Conservation (phyloP, 2,113 vertebrate species). For the Cyphomyrus plagiostoma region DNA sequence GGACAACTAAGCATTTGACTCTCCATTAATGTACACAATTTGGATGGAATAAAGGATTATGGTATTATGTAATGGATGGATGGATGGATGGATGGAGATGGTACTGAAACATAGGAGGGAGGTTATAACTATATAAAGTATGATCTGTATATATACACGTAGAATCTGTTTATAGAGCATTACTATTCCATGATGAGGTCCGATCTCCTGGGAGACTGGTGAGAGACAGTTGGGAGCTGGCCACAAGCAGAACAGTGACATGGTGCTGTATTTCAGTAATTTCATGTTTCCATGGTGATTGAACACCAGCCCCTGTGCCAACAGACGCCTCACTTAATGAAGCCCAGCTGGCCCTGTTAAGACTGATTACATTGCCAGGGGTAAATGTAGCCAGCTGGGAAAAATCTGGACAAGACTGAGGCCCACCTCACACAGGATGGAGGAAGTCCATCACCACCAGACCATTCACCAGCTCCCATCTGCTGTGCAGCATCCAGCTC, state of each 20-base stretch:
- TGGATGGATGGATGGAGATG: background rate
- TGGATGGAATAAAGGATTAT: too few relatives aligned
- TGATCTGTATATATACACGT: background rate
- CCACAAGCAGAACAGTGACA: background rate
- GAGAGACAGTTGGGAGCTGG: background rate
- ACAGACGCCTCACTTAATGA: conserved; percentile 8
- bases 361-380: conserved; percentile 12
- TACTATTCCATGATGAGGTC: background rate
- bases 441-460: background rate
- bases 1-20: background rate
- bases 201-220: background rate
- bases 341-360: conserved; percentile 13
- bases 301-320: conserved; percentile 10
- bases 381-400: conserved; percentile 12
- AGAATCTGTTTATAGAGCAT: background rate
- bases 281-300: conserved; percentile 6
- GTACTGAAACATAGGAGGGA: background rate
- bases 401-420: conserved; percentile 6
- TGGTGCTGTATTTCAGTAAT: conserved; percentile 1
- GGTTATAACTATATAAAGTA: background rate
- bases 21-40: background rate
- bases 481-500: background rate
- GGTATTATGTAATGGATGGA: background rate
- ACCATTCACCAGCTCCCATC: conserved; percentile 1
- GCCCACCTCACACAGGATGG: background rate